A percentile compares a stretch with the other conserved stretches of the same genome.
Evolutionary conservation across 2,888 invertebrate species (phyloP).

Genomic region (Ochropacha duplaris): DNA sequence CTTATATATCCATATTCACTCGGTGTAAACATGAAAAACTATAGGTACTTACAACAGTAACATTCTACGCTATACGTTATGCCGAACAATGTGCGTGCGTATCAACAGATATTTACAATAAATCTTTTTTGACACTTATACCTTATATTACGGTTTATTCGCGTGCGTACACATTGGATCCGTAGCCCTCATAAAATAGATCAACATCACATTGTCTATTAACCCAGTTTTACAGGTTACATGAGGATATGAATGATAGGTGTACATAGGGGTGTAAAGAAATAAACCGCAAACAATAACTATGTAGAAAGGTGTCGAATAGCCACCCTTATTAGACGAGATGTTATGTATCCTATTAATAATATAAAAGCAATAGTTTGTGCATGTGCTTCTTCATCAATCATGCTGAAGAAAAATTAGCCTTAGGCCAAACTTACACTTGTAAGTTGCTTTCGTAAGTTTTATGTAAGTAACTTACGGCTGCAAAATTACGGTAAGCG

Average conservation of each 20-base stretch:
- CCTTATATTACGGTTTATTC: not conserved
- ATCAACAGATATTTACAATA: not conserved
- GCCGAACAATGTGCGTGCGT: too few species aligned
- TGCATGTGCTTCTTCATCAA: too few species aligned
- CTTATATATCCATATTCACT: too few species aligned
- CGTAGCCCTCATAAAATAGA: not conserved
- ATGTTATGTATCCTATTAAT: too few species aligned
- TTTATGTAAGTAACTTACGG: too few species aligned
- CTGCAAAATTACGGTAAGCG: too few species aligned
- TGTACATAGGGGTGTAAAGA: constrained; percentile 6
- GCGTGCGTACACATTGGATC: not conserved
- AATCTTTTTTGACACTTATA: constrained; percentile 4
- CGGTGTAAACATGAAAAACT: too few species aligned
- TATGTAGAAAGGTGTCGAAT: constrained; percentile 17
- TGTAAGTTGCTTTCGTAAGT: too few species aligned
- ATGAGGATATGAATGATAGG: constrained; percentile 15
- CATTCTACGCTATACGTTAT: not conserved
- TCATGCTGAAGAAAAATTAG: too few species aligned
- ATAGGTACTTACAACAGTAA: not conserved
- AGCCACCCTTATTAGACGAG: constrained; percentile 10
- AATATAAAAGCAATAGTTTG: too few species aligned
- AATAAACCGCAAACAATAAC: constrained; percentile 19
- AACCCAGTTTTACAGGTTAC: constrained; percentile 24
- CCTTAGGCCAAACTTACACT: too few species aligned
- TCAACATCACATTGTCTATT: constrained; percentile 7